Evolutionary conservation across 2,113 vertebrate species (phyloP), one percentile per base, ranked within the genome.

Genomic region (Nematolebias whitei): DNA sequence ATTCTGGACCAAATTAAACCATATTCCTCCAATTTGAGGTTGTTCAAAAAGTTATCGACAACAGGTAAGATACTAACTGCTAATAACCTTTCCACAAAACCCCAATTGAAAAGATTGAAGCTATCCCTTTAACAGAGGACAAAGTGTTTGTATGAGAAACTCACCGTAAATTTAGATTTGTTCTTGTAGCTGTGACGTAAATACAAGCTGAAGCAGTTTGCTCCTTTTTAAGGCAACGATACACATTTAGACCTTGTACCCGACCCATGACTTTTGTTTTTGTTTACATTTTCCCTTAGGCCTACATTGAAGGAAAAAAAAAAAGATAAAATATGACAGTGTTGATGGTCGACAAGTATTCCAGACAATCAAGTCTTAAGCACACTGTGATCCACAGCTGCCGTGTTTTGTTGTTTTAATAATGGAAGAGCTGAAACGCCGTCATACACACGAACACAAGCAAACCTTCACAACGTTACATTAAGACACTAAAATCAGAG

Each of bases 401-500:
- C 74, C 47, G 48, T 32, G 56, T 43, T 56, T 55, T 68, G 26
- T 67, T 13, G n/a, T 50, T 67, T 35, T 57, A 53, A 63, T 59
- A 68, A 79, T 79, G 82, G 72, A 90, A 85, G 79, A 84, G 73
- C 80, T 69, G 83, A 82, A 85, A 82, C 60, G 60, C 63, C 51
- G 48, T 77, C 81, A 78, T 43, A 76, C 78, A 69, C 40, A 75
- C 77, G 48, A 55, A 26, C 78, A 67, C 78, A 26, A 63, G 64
- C 51, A 54, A 78, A 85, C 66, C 68, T 70, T 82, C 52, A 82
- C 56, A 61, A 81, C 49, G 55, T 86, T 67, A 84, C 71, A 23
- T 83, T 86, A 88, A 87, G 83, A 89, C 83, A 85, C 71, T 68
- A 82, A 35, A 87, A 89, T 86, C 78, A 86, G 50, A 79, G 50